Percentiles rank a stretch among this genome's conserved stretches.
phyloP scores from a whole-genome alignment of 2,888 invertebrate genomes.

The Cephus sareptanus region DNA sequence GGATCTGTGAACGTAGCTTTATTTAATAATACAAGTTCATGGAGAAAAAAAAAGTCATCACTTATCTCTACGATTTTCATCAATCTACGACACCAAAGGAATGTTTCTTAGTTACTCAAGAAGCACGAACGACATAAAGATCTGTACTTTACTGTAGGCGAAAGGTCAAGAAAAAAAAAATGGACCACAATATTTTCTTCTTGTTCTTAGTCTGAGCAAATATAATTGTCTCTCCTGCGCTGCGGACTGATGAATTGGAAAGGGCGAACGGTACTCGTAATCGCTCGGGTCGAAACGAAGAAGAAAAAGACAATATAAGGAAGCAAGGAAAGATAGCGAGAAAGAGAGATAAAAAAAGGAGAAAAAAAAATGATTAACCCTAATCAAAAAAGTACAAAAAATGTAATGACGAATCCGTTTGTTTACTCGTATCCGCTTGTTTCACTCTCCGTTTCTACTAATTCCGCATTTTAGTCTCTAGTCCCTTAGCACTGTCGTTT shows the following conservation, averaged over 20 bases:
- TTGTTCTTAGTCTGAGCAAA: neutral
- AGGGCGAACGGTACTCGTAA: neutral
- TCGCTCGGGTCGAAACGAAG: neutral
- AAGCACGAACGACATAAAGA: neutral
- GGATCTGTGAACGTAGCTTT: no score
- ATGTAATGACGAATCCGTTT: constrained; percentile 39
- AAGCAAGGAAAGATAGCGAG: neutral
- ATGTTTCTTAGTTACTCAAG: neutral
- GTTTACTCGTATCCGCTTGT: constrained; percentile 47
- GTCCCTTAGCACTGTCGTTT: constrained; percentile 58
- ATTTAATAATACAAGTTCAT: no score
- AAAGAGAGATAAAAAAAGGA: neutral
- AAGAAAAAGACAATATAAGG: neutral
- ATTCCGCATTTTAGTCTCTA: constrained; percentile 55
- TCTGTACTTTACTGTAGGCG: neutral
- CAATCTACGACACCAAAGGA: neutral
- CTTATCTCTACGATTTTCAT: no score
- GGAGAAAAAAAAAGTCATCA: no score
- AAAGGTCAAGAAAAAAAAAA: neutral
- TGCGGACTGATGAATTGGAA: neutral
- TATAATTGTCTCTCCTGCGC: neutral
- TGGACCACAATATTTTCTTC: neutral
- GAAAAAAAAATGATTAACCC: constrained; percentile 45
- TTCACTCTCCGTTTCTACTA: constrained; percentile 48
- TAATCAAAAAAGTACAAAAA: constrained; percentile 65